Evolutionary conservation across 2,113 vertebrate genomes (phyloP).

Genomic region (Peromyscus polionotus): DNA sequence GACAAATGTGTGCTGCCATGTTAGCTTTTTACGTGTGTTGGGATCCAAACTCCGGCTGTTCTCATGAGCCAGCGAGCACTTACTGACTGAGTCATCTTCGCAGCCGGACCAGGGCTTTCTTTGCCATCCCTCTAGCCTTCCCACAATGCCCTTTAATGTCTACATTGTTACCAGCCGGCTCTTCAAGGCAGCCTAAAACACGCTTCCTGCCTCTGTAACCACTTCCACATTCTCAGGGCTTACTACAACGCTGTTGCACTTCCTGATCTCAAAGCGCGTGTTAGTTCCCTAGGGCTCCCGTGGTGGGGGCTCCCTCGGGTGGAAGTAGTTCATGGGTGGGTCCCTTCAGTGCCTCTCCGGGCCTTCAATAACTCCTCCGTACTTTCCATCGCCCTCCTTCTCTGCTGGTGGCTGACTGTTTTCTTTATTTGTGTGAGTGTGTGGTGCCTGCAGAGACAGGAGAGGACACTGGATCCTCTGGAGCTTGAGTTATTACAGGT

Average conservation of each 20-base stretch:
- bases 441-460: not conserved
- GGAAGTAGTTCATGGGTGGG: too few species aligned
- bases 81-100: not conserved
- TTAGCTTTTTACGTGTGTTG: not conserved
- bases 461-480: not conserved
- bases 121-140: not conserved
- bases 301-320: not conserved
- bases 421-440: not conserved
- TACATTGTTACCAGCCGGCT: not conserved
- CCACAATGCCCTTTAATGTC: not conserved
- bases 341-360: too few species aligned
- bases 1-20: too few species aligned
- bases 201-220: not conserved
- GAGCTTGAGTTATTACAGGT: not conserved
- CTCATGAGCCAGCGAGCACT: not conserved
- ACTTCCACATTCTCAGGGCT: constrained; percentile 21
- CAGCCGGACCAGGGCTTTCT: not conserved
- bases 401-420: not conserved
- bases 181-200: not conserved
- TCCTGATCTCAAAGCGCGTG: not conserved
- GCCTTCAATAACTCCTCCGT: not conserved
- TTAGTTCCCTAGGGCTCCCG: not conserved
- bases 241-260: not conserved
- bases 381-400: not conserved
- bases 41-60: not conserved